Percentiles rank a stretch among this genome's conserved stretches.
Evolutionary conservation across 30 jellyfish, hydroid and myxozoan species (phyloP).

Genomic region (Hydractinia echinata): DNA sequence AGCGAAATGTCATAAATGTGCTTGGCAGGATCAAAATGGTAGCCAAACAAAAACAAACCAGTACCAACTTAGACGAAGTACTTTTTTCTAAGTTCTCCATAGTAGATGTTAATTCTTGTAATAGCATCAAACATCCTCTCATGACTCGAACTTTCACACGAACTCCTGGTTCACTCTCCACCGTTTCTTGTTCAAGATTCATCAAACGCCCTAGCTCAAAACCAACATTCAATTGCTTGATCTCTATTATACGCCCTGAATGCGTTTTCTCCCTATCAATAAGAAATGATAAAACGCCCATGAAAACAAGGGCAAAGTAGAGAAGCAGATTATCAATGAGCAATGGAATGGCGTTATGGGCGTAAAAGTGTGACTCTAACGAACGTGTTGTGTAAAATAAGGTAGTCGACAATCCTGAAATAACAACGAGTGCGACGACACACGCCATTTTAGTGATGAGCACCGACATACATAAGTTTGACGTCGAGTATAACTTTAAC

Average conservation of each 20-base stretch:
- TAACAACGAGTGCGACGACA: background rate
- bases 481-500: background rate
- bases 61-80: background rate
- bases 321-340: constrained; percentile 1
- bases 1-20: background rate
- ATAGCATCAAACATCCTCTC: constrained; percentile 28
- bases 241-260: background rate
- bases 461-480: constrained; percentile 16
- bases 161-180: constrained; percentile 28
- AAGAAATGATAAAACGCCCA: constrained; percentile 2
- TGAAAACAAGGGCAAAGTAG: background rate
- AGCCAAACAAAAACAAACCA: constrained; percentile 1
- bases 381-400: background rate
- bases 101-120: constrained; percentile 17
- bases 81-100: background rate
- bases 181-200: constrained; percentile 23
- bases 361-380: background rate
- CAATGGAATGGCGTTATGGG: constrained; percentile 19
- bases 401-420: background rate
- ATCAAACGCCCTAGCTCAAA: constrained; percentile 21
- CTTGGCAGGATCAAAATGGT: background rate
- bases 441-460: background rate
- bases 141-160: constrained; percentile 13
- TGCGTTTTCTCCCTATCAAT: background rate
- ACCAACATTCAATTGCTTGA: constrained; percentile 26